Evolutionary conservation across 2,888 invertebrate species (phyloP).

Genomic region (Napeogenes sylphis): DNA sequence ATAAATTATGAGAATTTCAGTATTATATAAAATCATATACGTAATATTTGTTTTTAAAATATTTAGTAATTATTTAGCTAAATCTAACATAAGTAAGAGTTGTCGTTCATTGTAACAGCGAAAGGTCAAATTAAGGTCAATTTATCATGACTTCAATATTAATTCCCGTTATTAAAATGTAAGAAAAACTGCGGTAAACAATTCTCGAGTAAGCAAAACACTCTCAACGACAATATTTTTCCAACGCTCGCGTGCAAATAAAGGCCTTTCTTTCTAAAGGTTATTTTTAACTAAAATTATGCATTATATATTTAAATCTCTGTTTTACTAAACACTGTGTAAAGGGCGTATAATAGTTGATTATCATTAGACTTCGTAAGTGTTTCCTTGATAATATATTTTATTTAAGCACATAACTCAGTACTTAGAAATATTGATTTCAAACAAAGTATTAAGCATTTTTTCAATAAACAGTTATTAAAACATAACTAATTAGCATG

Average conservation of each 20-base stretch:
- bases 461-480: not conserved
- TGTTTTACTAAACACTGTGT: not conserved
- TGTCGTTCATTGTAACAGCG: not conserved
- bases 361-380: not conserved
- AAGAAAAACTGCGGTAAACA: slow-evolving; percentile 3
- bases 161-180: not conserved
- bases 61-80: too few species aligned
- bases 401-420: not conserved
- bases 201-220: slow-evolving; percentile 3
- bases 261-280: not conserved
- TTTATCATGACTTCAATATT: not conserved
- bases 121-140: not conserved
- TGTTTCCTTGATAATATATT: not conserved
- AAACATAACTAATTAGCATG: slow-evolving; percentile 10
- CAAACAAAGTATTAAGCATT: too few species aligned
- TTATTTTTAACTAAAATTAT: slow-evolving; percentile 5
- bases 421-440: too few species aligned
- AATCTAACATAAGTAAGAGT: too few species aligned
- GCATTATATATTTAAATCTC: slow-evolving; percentile 3
- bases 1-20: too few species aligned
- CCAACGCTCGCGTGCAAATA: slow-evolving; percentile 2
- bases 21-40: too few species aligned
- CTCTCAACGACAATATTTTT: slow-evolving; percentile 3
- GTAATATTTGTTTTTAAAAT: too few species aligned
- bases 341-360: not conserved